These are phyloP conservation scores for Drosophila orena DNA, from an alignment of 1,140 invertebrate genomes.

Conservation along the genomic window DNA sequence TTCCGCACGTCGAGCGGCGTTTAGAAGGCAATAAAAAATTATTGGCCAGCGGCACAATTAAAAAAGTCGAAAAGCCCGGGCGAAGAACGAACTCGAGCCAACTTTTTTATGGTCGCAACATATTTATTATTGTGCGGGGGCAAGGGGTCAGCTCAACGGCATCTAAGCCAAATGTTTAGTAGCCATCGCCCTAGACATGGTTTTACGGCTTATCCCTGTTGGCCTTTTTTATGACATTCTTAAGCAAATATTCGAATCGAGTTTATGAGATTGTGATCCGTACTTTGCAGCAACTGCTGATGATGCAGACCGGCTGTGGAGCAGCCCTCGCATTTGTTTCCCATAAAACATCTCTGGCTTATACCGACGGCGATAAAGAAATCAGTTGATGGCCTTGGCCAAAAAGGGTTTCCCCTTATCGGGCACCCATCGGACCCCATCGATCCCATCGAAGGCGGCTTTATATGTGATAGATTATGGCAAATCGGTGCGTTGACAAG, in stretches of 20 bases:
- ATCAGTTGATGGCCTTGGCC: conserved; percentile 44
- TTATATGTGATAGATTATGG: conserved; percentile 47
- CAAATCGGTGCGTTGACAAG: conserved; percentile 47
- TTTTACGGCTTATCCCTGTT: conserved; percentile 62
- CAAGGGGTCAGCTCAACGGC: neutral
- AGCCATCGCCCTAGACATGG: conserved; percentile 34
- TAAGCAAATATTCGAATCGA: conserved; percentile 70
- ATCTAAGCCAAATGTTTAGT: conserved; percentile 32
- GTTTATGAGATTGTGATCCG: conserved; percentile 60
- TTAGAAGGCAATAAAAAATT: conserved; percentile 76
- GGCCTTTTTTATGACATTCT: conserved; percentile 60
- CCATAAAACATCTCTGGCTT: conserved; percentile 62
- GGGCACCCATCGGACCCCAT: too few relatives aligned
- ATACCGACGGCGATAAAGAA: conserved; percentile 68
- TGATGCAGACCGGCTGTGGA: conserved; percentile 35
- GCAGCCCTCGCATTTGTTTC: conserved; percentile 63
- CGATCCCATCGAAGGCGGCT: too few relatives aligned
- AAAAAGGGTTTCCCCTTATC: conserved; percentile 20
- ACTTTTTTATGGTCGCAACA: conserved; percentile 67
- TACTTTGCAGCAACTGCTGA: conserved; percentile 70
- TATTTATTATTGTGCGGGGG: conserved; percentile 60
- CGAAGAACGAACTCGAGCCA: conserved; percentile 40
- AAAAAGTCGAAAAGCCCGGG: conserved; percentile 68
- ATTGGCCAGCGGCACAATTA: conserved; percentile 72
- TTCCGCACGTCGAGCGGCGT: conserved; percentile 36